These are phyloP conservation scores for Nasonia longicornis DNA, from an alignment of 1,140 invertebrate species.

Conservation along the genomic window DNA sequence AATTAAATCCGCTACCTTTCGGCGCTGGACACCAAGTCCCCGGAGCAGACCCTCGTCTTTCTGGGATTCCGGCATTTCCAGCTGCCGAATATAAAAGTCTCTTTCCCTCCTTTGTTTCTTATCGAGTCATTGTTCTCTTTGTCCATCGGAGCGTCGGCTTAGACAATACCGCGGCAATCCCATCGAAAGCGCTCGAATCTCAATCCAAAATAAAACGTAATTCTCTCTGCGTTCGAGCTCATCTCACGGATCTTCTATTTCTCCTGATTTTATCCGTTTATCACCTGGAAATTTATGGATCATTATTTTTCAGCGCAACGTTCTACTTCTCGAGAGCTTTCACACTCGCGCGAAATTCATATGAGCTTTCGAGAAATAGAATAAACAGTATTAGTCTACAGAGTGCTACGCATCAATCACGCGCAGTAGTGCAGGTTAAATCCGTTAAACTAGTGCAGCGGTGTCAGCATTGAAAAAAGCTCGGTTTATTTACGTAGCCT, in stretches of 20 bases:
- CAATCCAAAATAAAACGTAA: not conserved
- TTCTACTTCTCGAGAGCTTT: too few species aligned
- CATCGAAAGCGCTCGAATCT: not conserved
- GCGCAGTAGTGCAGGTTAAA: not conserved
- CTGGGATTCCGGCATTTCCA: slow-evolving; percentile 52
- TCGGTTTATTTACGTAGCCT: not conserved
- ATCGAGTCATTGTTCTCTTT: slow-evolving; percentile 31
- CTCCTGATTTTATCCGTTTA: not conserved
- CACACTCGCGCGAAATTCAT: too few species aligned
- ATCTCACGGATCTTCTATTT: not conserved
- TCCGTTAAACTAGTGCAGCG: not conserved
- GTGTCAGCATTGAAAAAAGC: not conserved
- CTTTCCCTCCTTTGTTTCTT: slow-evolving; percentile 46
- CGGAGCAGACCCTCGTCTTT: slow-evolving; percentile 31
- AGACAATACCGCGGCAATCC: slow-evolving; percentile 9
- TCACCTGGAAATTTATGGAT: too few species aligned
- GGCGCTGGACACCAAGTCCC: not conserved
- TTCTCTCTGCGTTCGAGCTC: not conserved
- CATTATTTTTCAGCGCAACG: too few species aligned
- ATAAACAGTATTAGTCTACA: not conserved
- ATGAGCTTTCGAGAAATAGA: not conserved
- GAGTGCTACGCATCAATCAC: too few species aligned
- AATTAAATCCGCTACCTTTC: slow-evolving; percentile 33
- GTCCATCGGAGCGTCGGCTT: slow-evolving; percentile 20
- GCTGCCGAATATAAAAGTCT: slow-evolving; percentile 57